Conservation (phyloP, 2,888 invertebrate species). For the Listrodromus nycthemerus region DNA sequence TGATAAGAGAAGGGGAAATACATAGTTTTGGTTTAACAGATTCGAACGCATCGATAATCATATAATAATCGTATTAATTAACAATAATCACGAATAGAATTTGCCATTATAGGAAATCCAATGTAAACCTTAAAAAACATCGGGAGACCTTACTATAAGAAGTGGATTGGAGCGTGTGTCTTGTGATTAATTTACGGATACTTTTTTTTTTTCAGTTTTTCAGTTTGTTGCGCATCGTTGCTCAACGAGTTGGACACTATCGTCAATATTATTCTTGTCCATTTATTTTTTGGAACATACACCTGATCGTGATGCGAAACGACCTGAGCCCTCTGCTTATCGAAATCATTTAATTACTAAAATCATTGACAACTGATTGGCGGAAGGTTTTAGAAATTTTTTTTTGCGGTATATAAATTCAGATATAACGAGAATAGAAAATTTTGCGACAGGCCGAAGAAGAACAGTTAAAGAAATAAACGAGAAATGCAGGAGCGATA, state of each 20-base stretch:
- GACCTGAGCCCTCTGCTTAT: conserved; percentile 59
- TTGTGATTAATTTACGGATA: conserved; percentile 69
- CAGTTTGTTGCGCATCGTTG: conserved; percentile 72
- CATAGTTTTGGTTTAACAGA: conserved; percentile 73
- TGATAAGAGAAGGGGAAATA: conserved; percentile 72
- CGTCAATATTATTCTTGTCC: neutral
- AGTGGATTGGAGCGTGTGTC: conserved; percentile 82
- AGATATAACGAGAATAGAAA: conserved; percentile 58
- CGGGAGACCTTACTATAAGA: conserved; percentile 83
- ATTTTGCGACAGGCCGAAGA: conserved; percentile 68
- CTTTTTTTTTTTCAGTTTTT: conserved; percentile 37
- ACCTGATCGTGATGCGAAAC: conserved; percentile 68
- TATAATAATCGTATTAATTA: conserved; percentile 70
- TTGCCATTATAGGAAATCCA: conserved; percentile 78
- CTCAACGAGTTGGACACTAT: conserved; percentile 42
- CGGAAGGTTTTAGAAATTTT: conserved; percentile 55
- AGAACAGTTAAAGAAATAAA: conserved; percentile 59
- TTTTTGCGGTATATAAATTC: conserved; percentile 58
- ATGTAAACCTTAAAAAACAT: conserved; percentile 81
- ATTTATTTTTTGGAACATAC: neutral
- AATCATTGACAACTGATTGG: conserved; percentile 52
- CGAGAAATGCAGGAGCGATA: conserved; percentile 65
- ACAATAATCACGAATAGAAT: conserved; percentile 67
- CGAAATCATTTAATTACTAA: conserved; percentile 34
- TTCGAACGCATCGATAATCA: conserved; percentile 71